These are phyloP conservation scores for Conus ventricosus DNA, from an alignment of 1,140 invertebrate genomes.

Conservation along the genomic window DNA sequence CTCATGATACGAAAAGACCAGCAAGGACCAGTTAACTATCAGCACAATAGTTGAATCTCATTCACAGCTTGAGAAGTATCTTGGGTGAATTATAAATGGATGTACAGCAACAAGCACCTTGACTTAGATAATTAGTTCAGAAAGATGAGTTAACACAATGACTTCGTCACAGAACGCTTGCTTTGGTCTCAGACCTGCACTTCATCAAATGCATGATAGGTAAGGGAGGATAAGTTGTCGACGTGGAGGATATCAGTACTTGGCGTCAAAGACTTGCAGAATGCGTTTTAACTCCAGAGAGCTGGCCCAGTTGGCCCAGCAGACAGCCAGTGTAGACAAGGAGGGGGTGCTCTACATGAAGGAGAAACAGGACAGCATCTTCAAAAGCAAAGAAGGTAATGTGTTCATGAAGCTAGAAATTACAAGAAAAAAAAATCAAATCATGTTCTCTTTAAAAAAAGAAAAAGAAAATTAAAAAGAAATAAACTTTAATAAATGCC, in stretches of 20 bases:
- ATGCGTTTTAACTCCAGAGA: slow-evolving; percentile 96
- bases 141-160: neutral
- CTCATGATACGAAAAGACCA: too few species aligned
- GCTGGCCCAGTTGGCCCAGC: slow-evolving; percentile 88
- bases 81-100: neutral
- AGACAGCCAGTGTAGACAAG: slow-evolving; percentile 91
- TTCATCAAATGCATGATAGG: neutral
- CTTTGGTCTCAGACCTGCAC: neutral
- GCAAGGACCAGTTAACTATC: too few species aligned
- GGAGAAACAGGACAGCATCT: slow-evolving; percentile 92
- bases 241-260: neutral
- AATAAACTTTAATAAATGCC: too few species aligned
- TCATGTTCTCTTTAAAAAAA: neutral
- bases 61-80: too few species aligned
- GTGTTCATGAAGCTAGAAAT: too few species aligned
- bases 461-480: neutral
- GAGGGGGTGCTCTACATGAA: slow-evolving; percentile 91
- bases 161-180: neutral
- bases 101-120: neutral
- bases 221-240: neutral
- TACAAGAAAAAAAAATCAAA: too few species aligned
- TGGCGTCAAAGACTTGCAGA: neutral
- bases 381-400: slow-evolving; percentile 89
- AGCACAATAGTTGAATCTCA: too few species aligned
- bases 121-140: too few species aligned